These are phyloP conservation scores for Euborellia annulipes DNA, from an alignment of 1,140 invertebrate genomes.

Conservation along the genomic window DNA sequence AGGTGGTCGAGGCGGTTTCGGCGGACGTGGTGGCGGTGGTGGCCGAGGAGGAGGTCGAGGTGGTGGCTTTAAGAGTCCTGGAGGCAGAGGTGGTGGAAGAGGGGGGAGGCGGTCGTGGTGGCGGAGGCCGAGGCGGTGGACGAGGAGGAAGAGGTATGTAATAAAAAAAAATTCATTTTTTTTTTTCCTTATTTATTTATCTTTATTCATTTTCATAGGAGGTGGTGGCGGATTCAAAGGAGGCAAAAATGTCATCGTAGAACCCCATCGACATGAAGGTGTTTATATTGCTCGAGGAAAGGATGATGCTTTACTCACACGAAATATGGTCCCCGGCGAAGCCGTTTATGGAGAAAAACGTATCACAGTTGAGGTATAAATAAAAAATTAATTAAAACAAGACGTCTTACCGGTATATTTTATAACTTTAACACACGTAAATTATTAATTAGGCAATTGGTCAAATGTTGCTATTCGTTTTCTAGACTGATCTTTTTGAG, in stretches of 20 bases:
- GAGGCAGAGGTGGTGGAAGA: slow-evolving; percentile 29
- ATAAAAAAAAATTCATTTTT: slow-evolving; percentile 5
- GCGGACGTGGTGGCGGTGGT: slow-evolving; percentile 6
- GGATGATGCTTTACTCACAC: slow-evolving; percentile 91
- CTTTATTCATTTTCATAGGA: slow-evolving; percentile 8
- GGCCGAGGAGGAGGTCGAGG: slow-evolving; percentile 10
- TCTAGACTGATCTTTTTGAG: slow-evolving; percentile 1
- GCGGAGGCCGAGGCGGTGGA: slow-evolving; percentile 25
- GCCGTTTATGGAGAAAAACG: slow-evolving; percentile 98
- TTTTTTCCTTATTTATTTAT: neutral
- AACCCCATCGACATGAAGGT: slow-evolving; percentile 92
- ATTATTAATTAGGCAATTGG: too few relatives aligned
- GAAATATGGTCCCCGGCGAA: slow-evolving; percentile 89
- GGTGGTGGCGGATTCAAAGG: slow-evolving; percentile 60
- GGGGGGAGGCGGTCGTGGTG: slow-evolving; percentile 28
- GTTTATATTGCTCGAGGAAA: slow-evolving; percentile 96
- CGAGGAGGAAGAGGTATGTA: slow-evolving; percentile 22
- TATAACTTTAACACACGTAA: too few relatives aligned
- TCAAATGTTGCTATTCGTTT: too few relatives aligned
- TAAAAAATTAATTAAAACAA: slow-evolving; percentile 17
- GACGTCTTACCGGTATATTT: too few relatives aligned
- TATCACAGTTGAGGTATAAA: slow-evolving; percentile 87
- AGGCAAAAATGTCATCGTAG: slow-evolving; percentile 85
- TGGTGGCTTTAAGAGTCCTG: slow-evolving; percentile 9
- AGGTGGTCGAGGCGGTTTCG: slow-evolving; percentile 10